Percentiles rank a stretch among this genome's conserved stretches.
Evolutionary conservation across 2,113 vertebrate genomes (phyloP).

Genomic region (Jacana jacana): DNA sequence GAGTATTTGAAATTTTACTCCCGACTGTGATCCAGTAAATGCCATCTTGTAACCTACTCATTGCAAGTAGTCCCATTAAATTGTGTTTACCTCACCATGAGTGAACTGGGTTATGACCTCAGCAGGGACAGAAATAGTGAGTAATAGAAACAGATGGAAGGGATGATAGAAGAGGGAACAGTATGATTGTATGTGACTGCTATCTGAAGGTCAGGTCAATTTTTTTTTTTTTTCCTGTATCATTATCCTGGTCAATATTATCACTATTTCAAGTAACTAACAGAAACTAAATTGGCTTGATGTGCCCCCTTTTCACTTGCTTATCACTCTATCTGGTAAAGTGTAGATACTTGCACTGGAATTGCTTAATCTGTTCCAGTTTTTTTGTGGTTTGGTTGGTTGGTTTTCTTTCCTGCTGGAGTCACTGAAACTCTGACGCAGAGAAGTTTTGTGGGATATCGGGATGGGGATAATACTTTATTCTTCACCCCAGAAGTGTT

Average conservation of each 20-base stretch:
- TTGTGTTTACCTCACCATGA: slow-evolving; percentile 31
- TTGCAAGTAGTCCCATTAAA: background rate
- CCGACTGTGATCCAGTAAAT: background rate
- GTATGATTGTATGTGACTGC: background rate
- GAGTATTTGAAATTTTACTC: background rate
- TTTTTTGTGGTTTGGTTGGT: background rate
- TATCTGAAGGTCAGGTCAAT: background rate
- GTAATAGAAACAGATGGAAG: slow-evolving; percentile 8
- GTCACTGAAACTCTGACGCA: background rate
- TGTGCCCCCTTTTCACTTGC: background rate
- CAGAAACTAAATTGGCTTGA: background rate
- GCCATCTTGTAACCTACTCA: background rate
- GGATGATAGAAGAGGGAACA: background rate
- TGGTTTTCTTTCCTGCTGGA: background rate
- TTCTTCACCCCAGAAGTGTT: background rate
- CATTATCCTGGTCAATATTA: background rate
- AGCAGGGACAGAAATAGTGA: background rate
- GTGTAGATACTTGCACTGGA: background rate
- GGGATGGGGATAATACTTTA: background rate
- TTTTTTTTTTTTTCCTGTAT: background rate
- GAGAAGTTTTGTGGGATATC: background rate
- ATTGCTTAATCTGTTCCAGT: background rate
- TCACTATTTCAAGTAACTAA: background rate
- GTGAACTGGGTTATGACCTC: slow-evolving; percentile 3
- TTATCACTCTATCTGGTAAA: background rate